These are phyloP conservation scores for Nysson spinosus DNA, from an alignment of 2,888 invertebrate species.

Conservation along the genomic window DNA sequence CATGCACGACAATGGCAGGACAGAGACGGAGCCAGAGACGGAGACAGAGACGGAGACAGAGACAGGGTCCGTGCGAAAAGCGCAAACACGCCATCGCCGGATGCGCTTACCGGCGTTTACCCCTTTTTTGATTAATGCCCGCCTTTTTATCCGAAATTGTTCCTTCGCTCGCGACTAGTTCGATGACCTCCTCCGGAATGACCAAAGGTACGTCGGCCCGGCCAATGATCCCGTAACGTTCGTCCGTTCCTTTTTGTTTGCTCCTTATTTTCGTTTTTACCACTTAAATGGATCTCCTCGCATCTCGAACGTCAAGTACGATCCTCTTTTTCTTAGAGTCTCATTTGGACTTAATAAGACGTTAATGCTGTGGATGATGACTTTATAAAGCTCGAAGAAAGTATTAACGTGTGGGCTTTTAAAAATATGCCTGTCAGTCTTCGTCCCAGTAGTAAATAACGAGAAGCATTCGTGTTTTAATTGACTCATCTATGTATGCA, in stretches of 20 bases:
- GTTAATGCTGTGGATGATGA: too few species aligned
- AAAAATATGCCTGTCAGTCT: too few species aligned
- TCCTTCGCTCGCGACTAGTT: conserved; percentile 28
- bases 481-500: too few species aligned
- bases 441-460: too few species aligned
- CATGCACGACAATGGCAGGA: too few species aligned
- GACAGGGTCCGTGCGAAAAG: conserved; percentile 43
- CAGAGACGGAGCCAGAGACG: conserved; percentile 28
- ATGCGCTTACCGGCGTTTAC: conserved; percentile 61
- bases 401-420: too few species aligned
- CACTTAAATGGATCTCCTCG: conserved; percentile 2
- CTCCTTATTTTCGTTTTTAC: conserved; percentile 14
- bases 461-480: too few species aligned
- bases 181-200: conserved; percentile 51
- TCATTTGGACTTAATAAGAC: too few species aligned
- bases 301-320: too few species aligned
- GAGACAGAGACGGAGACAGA: conserved; percentile 29
- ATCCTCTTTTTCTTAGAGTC: too few species aligned
- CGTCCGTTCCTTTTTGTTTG: conserved; percentile 14
- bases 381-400: too few species aligned
- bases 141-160: conserved; percentile 59
- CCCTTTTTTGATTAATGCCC: conserved; percentile 66
- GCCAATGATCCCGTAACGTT: conserved; percentile 29
- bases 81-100: conserved; percentile 59
- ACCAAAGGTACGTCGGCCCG: conserved; percentile 22